Base-by-base conservation (phyloP, 2,888 invertebrate genomes). In the Thelaira solivaga region DNA sequence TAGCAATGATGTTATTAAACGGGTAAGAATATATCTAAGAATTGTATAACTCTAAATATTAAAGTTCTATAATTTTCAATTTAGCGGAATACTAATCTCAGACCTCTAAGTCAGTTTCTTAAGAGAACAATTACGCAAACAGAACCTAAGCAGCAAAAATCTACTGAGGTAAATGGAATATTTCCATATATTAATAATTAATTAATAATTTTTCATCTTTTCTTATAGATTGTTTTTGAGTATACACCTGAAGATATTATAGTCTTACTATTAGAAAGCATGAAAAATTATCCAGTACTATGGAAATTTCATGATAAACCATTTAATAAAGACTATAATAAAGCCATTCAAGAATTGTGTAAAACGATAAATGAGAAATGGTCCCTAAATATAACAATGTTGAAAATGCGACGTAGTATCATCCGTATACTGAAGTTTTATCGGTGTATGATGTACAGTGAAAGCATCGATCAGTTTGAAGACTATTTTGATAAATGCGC, bases 261-360 rank as follows among this genome's bases (percentile, higher is more conserved):
- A 2, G 10, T 61, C 26, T 59, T 36, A 6, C 43, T 74, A n/a
- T n/a, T 74, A 11, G 61, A 74, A 13, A 45, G 16, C 16, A 74
- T 74, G 26, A 53, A 74, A 74, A 11, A 53, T 2, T 61, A 31
- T 74, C 67, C 74, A 7, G 51, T 74, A 2, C 22, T 74, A 20
- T 74, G 74, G 74, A 36, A 74, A 18, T 74, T 74, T 67, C 74
- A 74, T 45, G 43, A 67, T 0, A n/a, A 31, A 2, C 74, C 67
- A 4, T 67, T 67, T 8, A 59, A 74, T 24, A 34, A 59, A 20
- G 26, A 11, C 3, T 74, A 74, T 36, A 34, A 10, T 13, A 31
- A 43, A 43, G 51, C 74, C 20, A 61, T 74, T 7, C 16, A 36
- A 20, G 11, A 67, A 29, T 16, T 74, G 13, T 74, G 74, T 43